Base-by-base conservation (phyloP, 2,797 vertebrate species). In the Danio aesculapii region DNA sequence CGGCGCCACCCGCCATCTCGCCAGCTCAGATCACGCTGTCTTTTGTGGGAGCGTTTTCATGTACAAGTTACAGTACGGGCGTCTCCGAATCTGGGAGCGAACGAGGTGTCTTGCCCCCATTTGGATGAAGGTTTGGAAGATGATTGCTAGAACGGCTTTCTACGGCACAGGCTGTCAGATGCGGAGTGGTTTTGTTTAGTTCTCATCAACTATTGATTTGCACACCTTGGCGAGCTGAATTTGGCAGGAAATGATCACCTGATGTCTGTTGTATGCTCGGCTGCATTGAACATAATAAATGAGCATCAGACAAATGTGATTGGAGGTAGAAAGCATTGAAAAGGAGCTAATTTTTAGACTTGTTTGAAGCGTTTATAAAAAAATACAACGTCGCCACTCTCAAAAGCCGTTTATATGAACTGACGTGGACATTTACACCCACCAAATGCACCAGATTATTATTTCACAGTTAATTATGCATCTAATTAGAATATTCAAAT, bases 401-500 rank as follows among this genome's bases (percentile, higher is more conserved):
- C 85, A 47, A 83, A 69, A 67, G 87, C 88, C 88, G 88, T 93
- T 92, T 92, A 88, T 89, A 84, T 44, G 13, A 86, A 90, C 89
- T 92, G 93, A 87, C 90, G 86, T 81, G 88, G 90, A 90, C 90
- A 88, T 91, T 92, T 90, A 91, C 88, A 89, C 89, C 87, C 79
- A 76, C 83, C 88, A 93, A 84, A 90, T 86, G 83, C 84, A 67
- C 86, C 88, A 92, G 90, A 94, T 92, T 90, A 92, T 93, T 93
- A 94, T 93, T 94, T 92, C 91, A 92, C 92, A 94, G 92, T 94
- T 95, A 94, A 95, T 94, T 93, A 94, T 91, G 91, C 92, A 92
- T 90, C 91, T 93, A 94, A 94, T 94, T 94, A 93, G 91, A 94
- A 95, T 95, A 94, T 94, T 94, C 92, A 94, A 94, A 94, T 94